A percentile compares a stretch with the other conserved stretches of the same genome.
phyloP scores from a whole-genome alignment of 2,797 vertebrate species.

The Rhinoraja longicauda region DNA sequence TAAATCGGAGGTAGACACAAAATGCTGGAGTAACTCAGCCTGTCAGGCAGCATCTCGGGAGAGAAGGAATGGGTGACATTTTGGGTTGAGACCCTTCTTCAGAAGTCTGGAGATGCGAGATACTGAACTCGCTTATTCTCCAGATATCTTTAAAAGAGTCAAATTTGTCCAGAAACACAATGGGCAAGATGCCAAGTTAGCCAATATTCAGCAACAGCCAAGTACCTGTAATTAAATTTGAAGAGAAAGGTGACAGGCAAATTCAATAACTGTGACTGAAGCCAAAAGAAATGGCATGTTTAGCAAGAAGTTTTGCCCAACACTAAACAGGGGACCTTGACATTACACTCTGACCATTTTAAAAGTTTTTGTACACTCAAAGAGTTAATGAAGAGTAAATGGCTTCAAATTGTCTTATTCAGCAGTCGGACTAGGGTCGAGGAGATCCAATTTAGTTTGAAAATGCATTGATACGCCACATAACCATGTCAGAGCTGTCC shows the following conservation, averaged over 20 bases:
- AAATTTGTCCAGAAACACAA: too few species aligned
- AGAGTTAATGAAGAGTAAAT: conserved; percentile 7
- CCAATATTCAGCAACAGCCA: too few species aligned
- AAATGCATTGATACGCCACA: conserved; percentile 21
- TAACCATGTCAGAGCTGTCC: conserved; percentile 3
- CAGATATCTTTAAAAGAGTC: too few species aligned
- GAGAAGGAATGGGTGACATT: too few species aligned
- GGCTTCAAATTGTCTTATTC: not conserved
- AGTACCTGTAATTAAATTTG: not conserved
- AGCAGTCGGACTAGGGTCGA: not conserved
- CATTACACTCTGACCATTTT: not conserved
- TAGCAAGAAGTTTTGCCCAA: not conserved
- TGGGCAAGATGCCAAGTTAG: too few species aligned
- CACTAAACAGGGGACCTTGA: not conserved
- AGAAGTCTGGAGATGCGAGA: too few species aligned
- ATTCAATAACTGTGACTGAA: not conserved
- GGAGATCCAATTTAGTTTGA: conserved; percentile 11
- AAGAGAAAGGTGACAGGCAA: not conserved
- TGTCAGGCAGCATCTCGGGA: too few species aligned
- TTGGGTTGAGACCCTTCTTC: too few species aligned
- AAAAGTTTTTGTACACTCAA: not conserved
- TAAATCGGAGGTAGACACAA: too few species aligned
- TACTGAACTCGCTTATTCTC: too few species aligned
- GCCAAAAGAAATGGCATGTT: not conserved
- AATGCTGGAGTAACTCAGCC: too few species aligned